Percentiles rank a stretch among this genome's conserved stretches.
Evolutionary conservation across 2,113 vertebrate genomes (phyloP).

Genomic region (Gadus chalcogrammus): DNA sequence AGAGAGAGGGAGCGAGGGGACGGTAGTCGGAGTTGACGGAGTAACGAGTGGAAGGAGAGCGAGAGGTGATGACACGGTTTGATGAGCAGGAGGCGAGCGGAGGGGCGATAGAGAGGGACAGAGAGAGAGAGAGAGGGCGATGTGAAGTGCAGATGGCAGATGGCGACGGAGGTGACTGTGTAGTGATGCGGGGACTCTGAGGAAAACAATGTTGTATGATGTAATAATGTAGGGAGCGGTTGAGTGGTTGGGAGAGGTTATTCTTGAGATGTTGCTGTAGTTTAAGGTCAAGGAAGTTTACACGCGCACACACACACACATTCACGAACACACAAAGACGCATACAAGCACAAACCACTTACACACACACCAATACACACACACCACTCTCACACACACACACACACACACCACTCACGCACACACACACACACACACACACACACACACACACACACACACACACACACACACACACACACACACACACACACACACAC

Average conservation of each 20-base stretch:
- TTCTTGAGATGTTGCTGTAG: too few relatives aligned
- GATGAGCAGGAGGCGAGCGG: not conserved
- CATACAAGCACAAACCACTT: not conserved
- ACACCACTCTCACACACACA: not conserved
- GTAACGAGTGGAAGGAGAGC: not conserved
- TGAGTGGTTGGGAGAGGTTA: too few relatives aligned
- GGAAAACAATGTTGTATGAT: too few relatives aligned
- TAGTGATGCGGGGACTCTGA: too few relatives aligned
- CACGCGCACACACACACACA: not conserved
- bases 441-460: too few relatives aligned
- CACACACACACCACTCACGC: constrained; percentile 3
- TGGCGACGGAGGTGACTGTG: not conserved
- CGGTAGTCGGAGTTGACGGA: too few relatives aligned
- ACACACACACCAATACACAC: not conserved
- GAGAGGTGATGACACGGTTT: not conserved
- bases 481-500: too few relatives aligned
- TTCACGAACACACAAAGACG: not conserved
- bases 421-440: not conserved
- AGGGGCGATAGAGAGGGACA: too few relatives aligned
- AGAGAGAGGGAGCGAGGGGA: not conserved
- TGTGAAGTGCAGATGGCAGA: not conserved
- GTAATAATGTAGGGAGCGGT: too few relatives aligned
- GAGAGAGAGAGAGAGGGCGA: not conserved
- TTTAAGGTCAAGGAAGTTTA: constrained; percentile 20
- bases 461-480: too few relatives aligned